Conservation (phyloP, 1,140 invertebrate genomes). For the Protaetia brevitarsis region DNA sequence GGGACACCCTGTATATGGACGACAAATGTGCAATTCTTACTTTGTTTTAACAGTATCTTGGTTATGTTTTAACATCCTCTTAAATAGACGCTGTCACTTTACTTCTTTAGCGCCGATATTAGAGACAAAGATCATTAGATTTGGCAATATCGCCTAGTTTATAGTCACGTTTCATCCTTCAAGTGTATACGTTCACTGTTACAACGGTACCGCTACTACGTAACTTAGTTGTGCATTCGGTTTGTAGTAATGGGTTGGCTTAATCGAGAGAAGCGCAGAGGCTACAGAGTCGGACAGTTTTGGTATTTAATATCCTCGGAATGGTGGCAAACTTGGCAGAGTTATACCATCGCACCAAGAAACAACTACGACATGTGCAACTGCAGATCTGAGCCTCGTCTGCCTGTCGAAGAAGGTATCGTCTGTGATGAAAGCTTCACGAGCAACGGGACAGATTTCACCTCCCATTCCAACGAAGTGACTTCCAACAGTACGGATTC, state of each 20-base stretch:
- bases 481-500: slow-evolving; percentile 53
- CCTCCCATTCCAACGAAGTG: slow-evolving; percentile 42
- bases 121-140: too few relatives aligned
- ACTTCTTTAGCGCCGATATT: too few relatives aligned
- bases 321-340: slow-evolving; percentile 80
- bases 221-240: slow-evolving; percentile 24
- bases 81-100: too few relatives aligned
- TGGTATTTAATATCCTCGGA: slow-evolving; percentile 82
- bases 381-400: slow-evolving; percentile 39
- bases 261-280: slow-evolving; percentile 68
- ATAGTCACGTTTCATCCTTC: too few relatives aligned
- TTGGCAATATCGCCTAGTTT: too few relatives aligned
- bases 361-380: slow-evolving; percentile 44
- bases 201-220: too few relatives aligned
- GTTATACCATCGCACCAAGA: slow-evolving; percentile 59
- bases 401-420: slow-evolving; percentile 56
- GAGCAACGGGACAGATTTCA: slow-evolving; percentile 56
- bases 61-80: too few relatives aligned
- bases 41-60: too few relatives aligned
- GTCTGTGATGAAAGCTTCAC: slow-evolving; percentile 64
- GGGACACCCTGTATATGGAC: too few relatives aligned
- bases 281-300: slow-evolving; percentile 73
- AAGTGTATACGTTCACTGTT: too few relatives aligned
- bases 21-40: too few relatives aligned
- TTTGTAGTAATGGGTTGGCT: slow-evolving; percentile 71